These are phyloP conservation scores for Geopemphigus sp. DNA, from an alignment of 1,140 invertebrate genomes.

Conservation along the genomic window DNA sequence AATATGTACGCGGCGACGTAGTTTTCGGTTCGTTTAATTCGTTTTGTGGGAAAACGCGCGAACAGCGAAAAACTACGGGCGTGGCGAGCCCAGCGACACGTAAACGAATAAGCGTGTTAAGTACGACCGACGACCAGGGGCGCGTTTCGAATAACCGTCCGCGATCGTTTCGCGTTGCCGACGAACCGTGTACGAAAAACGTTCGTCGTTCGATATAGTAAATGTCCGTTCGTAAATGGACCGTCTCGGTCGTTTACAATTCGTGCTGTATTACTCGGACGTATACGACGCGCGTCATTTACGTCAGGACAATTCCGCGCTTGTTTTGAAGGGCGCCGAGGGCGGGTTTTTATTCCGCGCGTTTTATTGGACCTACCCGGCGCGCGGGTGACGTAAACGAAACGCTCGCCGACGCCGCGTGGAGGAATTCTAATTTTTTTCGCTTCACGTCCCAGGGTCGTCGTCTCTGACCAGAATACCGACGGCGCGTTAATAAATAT, in stretches of 20 bases:
- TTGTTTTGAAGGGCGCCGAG: slow-evolving; percentile 34
- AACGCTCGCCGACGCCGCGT: not conserved
- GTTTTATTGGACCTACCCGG: slow-evolving; percentile 18
- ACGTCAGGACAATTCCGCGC: not conserved
- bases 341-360: slow-evolving; percentile 37
- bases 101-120: no score
- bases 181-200: not conserved
- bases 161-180: not conserved
- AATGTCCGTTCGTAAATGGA: no score
- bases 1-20: no score
- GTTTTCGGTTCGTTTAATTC: no score
- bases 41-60: no score
- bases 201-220: not conserved
- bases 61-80: no score
- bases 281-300: not conserved
- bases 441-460: slow-evolving; percentile 33
- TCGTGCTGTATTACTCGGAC: not conserved
- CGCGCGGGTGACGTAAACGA: not conserved
- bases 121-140: no score
- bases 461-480: not conserved
- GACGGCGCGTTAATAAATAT: no score
- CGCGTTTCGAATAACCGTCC: no score
- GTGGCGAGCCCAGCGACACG: no score
- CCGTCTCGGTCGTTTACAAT: no score
- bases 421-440: slow-evolving; percentile 5